phyloP scores from a whole-genome alignment of 2,888 invertebrate species.

The Lepidochitona cinerea region DNA sequence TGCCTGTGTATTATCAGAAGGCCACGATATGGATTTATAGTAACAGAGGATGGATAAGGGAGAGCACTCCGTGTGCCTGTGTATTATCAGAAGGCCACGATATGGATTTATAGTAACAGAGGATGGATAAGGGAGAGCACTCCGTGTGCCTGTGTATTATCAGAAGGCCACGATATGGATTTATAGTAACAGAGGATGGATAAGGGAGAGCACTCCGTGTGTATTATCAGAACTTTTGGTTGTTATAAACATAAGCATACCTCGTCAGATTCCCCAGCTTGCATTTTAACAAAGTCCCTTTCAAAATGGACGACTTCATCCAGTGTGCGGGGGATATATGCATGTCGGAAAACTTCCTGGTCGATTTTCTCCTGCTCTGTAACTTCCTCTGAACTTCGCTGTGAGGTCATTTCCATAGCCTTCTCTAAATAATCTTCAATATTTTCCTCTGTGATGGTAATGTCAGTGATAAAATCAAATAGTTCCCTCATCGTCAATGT shows the following conservation, averaged over 20 bases:
- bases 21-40: too few relatives aligned
- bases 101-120: too few relatives aligned
- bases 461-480: conserved; percentile 97
- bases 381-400: conserved; percentile 75
- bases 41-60: too few relatives aligned
- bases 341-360: conserved; percentile 89
- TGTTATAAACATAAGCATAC: conserved; percentile 28
- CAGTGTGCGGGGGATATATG: conserved; percentile 93
- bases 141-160: too few relatives aligned
- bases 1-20: too few relatives aligned
- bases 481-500: conserved; percentile 92
- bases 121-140: too few relatives aligned
- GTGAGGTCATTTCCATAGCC: conserved; percentile 58
- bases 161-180: too few relatives aligned
- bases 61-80: too few relatives aligned
- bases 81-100: too few relatives aligned
- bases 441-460: conserved; percentile 84
- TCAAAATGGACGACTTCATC: conserved; percentile 81
- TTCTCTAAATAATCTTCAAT: conserved; percentile 75
- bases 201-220: too few relatives aligned
- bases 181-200: too few relatives aligned
- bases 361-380: conserved; percentile 83
- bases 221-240: too few relatives aligned
- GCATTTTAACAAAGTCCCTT: conserved; percentile 85
- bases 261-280: conserved; percentile 68